Evolutionary conservation across 2,113 vertebrate genomes (phyloP), one percentile per base, ranked within the genome.

Genomic region (Podarcis raffonei): DNA sequence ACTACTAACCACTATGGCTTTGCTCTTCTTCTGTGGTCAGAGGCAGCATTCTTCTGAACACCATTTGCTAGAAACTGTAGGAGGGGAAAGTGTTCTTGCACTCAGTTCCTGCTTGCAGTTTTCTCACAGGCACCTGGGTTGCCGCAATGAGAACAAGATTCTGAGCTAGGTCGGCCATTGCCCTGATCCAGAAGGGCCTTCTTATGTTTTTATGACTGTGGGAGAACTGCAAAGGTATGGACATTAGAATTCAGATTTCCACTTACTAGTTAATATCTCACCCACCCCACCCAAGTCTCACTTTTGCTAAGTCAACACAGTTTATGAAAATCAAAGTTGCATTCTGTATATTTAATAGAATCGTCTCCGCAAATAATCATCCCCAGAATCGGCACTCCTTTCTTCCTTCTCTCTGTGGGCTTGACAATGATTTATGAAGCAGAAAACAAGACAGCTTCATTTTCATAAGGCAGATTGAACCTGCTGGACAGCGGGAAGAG

Each of bases 341-440:
- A 92, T 94, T 96, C 95, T 92, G 94, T 96, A 96, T 97, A 96
- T 96, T 97, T 97, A 97, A 97, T 96, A 94, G 81, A 92, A 97
- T 97, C 96, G 96, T 97, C 95, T 96, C 95, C 94, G 93, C 95
- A 97, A 96, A 96, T 97, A 96, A 97, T 97, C 96, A 96, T 94
- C 95, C 48, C 93, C 93, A 94, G 96, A 97, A 97, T 97, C 97
- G 96, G 96, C 96, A 97, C 97, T 95, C 95, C 94, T 96, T 97
- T 97, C 96, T 96, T 93, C 95, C 96, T 94, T 96, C 95, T 95
- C 93, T 69, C 94, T 68, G 95, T 92, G 89, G 13, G 87, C 94
- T 91, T 97, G 97, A 97, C 97, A 97, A 97, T 97, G 97, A 98
- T 97, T 97, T 97, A 98, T 97, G 97, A 97, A 96, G 94, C 95